Base-by-base conservation (phyloP, 2,888 invertebrate species). In the Eupithecia inturbata region DNA sequence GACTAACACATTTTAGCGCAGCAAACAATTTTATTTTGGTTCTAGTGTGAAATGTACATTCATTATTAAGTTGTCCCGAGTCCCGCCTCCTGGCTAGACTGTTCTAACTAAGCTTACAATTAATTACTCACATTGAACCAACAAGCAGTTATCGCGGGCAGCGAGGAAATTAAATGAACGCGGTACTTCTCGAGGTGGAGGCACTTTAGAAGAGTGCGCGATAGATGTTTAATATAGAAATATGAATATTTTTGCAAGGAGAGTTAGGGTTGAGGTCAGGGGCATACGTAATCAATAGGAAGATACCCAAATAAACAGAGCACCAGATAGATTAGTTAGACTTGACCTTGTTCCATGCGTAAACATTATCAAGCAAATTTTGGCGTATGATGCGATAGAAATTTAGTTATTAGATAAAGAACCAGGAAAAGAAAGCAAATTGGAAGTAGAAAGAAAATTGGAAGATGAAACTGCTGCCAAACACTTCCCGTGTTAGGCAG, bases 121-220 rank as follows among this genome's bases (percentile, higher is more conserved):
- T 91, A 92, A 91, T 91, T 91, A 90, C 87, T 86, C 81, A 85
- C 89, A 88, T 87, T 87, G 87, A 87, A 88, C 87, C 88, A 89
- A 91, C 91, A 88, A 88, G 89, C 89, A 84, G 88, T 87, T 86
- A 87, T 86, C 82, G 89, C 87, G 89, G 88, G 88, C 88, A 89
- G 86, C 83, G 85, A 89, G 89, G 87, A 91, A 91, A 92, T 90
- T 89, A 89, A 91, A 89, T 88, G 86, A 89, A 83, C 85, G 85
- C 84, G 83, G 85, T 83, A 83, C 83, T 81, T 84, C 85, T 87
- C 80, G 80, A 78, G 26, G 57, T 62, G 31, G 9, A 62, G 19
- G 26, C 60, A 62, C 28, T 28, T 62, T 62, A 62, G 60, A 31
- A 62, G 19, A 80, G 80, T 82, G 82, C 83, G 33, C 86, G 85